A percentile compares a stretch with the other conserved stretches of the same genome.
phyloP scores from a whole-genome alignment of 2,113 vertebrate genomes.

The Isichthys henryi region DNA sequence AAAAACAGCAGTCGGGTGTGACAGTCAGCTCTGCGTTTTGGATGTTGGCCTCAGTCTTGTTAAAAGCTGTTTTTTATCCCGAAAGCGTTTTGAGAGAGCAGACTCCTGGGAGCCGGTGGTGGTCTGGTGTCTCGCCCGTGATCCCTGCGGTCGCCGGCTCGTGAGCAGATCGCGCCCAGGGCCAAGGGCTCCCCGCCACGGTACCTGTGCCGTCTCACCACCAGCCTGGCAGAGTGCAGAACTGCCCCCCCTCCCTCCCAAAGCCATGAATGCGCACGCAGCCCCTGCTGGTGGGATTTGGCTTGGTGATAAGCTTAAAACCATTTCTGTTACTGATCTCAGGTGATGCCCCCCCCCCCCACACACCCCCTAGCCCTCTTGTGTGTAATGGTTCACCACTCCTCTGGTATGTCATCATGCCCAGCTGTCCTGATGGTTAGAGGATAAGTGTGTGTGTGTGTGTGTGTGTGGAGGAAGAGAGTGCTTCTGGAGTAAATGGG shows the following conservation, averaged over 20 bases:
- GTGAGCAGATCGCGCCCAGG: not conserved
- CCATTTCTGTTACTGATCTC: constrained; percentile 68
- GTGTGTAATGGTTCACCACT: constrained; percentile 67
- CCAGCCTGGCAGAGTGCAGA: not conserved
- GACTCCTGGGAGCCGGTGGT: not conserved
- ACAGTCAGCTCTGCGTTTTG: not conserved
- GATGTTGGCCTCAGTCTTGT: not conserved
- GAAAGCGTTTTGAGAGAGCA: not conserved
- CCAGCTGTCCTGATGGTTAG: constrained; percentile 54
- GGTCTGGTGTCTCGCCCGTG: not conserved
- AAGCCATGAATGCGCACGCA: not conserved
- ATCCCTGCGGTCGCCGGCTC: not conserved
- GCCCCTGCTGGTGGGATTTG: not conserved
- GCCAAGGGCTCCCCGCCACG: not conserved
- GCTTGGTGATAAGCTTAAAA: constrained; percentile 69
- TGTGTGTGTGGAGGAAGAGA: not conserved
- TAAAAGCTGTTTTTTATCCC: not conserved
- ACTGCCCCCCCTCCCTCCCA: not conserved
- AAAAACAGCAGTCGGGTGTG: not conserved
- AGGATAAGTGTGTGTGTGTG: constrained; percentile 52
- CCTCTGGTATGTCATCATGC: constrained; percentile 60
- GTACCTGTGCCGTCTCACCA: not conserved
- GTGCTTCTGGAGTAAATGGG: not conserved
- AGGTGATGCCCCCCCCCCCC: constrained; percentile 45
- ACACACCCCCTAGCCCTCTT: constrained; percentile 34